A percentile compares a stretch with the other conserved stretches of the same genome.
These are phyloP conservation scores for Enteromius argenteus DNA, from an alignment of 2,797 vertebrate genomes.

Conservation along the genomic window DNA sequence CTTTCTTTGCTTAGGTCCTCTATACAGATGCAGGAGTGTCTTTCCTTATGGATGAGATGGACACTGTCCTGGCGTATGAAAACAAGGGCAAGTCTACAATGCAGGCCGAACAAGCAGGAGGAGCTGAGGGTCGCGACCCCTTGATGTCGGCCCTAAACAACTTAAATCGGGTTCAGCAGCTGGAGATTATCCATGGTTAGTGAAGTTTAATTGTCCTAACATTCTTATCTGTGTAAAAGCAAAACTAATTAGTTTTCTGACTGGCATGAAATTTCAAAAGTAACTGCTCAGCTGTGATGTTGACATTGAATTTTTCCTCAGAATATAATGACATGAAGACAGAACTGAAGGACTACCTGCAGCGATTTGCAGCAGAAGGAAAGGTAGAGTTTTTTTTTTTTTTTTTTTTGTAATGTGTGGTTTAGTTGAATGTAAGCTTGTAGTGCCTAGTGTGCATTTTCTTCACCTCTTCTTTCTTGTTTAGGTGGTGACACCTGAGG, in stretches of 20 bases:
- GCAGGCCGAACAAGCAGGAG: conserved; percentile 72
- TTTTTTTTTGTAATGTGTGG: not conserved
- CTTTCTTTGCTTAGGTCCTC: conserved; percentile 70
- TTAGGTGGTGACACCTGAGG: conserved; percentile 81
- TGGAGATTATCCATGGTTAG: conserved; percentile 93
- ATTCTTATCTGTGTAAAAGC: conserved; percentile 32
- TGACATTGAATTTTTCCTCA: conserved; percentile 59
- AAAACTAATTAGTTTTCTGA: not conserved
- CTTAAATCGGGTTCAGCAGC: conserved; percentile 92
- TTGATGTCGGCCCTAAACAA: conserved; percentile 93
- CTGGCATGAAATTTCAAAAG: not conserved
- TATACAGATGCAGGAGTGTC: conserved; percentile 82
- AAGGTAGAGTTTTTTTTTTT: conserved; percentile 79
- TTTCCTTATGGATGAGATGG: conserved; percentile 90
- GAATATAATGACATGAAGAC: conserved; percentile 97
- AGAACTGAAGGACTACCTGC: conserved; percentile 94
- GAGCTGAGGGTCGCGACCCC: conserved; percentile 82
- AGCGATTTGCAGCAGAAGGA: conserved; percentile 93
- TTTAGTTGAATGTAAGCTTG: not conserved
- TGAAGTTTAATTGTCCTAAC: not conserved
- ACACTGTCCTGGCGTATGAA: conserved; percentile 95
- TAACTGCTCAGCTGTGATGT: not conserved
- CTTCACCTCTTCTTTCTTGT: not conserved
- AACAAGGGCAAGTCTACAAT: conserved; percentile 87
- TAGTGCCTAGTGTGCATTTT: not conserved